Percentiles rank a stretch among this genome's conserved stretches.
Evolutionary conservation across 2,113 vertebrate genomes (phyloP).

Genomic region (Crocuta crocuta): DNA sequence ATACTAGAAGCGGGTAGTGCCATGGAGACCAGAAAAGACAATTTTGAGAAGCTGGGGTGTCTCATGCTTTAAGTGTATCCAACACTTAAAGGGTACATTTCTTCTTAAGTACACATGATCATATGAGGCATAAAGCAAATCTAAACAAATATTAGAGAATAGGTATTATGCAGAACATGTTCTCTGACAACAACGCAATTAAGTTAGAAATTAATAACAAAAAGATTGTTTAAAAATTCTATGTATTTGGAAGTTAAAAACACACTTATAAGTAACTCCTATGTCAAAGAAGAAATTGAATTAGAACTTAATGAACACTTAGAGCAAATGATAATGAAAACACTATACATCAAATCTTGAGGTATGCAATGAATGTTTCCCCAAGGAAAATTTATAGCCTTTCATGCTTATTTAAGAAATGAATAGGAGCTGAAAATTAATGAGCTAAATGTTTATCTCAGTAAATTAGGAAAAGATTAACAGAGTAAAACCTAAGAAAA

Average conservation of each 20-base stretch:
- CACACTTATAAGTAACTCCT: not conserved
- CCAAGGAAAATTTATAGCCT: conserved; percentile 1
- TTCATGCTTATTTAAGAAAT: conserved; percentile 20
- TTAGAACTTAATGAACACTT: conserved; percentile 22
- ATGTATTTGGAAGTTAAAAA: not conserved
- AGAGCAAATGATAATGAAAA: conserved; percentile 18
- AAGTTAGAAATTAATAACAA: conserved; percentile 16
- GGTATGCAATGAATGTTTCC: conserved; percentile 2
- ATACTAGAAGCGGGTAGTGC: not conserved
- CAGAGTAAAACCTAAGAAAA: not conserved
- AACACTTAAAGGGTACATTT: not conserved
- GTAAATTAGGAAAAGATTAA: not conserved
- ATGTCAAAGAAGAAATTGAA: not conserved
- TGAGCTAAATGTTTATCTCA: not conserved
- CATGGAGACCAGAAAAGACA: not conserved
- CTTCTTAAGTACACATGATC: not conserved
- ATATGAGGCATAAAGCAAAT: not conserved
- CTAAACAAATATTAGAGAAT: not conserved
- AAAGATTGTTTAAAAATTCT: not conserved
- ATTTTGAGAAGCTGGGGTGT: not conserved
- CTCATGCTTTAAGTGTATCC: not conserved
- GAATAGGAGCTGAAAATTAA: not conserved
- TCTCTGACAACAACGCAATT: not conserved
- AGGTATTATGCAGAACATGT: not conserved
- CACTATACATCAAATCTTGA: not conserved